Conservation (phyloP, 1,140 invertebrate genomes). For the Eriocheir sinensis region DNA sequence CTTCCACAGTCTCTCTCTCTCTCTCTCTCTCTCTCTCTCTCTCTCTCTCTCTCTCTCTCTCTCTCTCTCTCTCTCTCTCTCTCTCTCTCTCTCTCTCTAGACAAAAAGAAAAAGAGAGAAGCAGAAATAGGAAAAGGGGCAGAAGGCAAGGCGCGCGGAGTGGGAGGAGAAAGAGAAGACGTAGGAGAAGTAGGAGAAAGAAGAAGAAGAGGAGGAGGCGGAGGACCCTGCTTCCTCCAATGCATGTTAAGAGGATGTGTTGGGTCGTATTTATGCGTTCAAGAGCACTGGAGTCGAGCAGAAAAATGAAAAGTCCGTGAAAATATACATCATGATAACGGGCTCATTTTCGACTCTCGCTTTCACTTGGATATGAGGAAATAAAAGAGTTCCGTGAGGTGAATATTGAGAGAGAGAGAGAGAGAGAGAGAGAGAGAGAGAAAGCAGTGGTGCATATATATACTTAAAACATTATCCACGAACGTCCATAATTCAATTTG, state of each 20-base stretch:
- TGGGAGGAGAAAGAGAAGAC: too few relatives aligned
- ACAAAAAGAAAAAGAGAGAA: neutral
- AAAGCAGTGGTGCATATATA: neutral
- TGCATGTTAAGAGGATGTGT: constrained; percentile 34
- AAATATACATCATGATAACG: too few relatives aligned
- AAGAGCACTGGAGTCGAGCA: neutral
- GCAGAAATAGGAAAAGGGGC: neutral
- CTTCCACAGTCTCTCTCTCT: neutral
- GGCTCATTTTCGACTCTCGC: too few relatives aligned
- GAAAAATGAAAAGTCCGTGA: too few relatives aligned
- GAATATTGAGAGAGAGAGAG: neutral
- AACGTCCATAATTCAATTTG: too few relatives aligned
- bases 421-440: neutral
- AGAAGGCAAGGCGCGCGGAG: too few relatives aligned
- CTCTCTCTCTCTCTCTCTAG: too few relatives aligned
- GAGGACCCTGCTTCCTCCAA: neutral
- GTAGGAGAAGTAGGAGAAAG: neutral
- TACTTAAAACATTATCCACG: too few relatives aligned
- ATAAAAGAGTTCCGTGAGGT: too few relatives aligned
- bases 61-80: too few relatives aligned
- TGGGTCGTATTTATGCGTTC: constrained; percentile 24
- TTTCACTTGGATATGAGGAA: too few relatives aligned
- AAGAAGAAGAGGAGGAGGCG: neutral
- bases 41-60: constrained; percentile 1
- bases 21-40: neutral